Evolutionary conservation across 2,113 vertebrate genomes (phyloP).

Genomic region (Petroica traversi): DNA sequence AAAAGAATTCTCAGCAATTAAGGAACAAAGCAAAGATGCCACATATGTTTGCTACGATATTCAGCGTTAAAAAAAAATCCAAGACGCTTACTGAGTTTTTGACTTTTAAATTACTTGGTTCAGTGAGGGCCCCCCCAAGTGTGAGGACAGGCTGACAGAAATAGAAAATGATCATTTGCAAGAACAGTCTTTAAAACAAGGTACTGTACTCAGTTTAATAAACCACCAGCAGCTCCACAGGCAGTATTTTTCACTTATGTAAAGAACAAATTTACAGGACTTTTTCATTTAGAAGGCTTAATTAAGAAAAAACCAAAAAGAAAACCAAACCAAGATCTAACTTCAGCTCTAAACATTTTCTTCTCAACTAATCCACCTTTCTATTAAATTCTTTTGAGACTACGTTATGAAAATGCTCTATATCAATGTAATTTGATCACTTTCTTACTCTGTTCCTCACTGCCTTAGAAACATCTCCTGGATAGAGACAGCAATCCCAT

Average conservation of each 20-base stretch:
- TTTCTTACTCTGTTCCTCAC: background rate
- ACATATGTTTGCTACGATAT: conserved; percentile 3
- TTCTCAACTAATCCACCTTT: background rate
- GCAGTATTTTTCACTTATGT: conserved; percentile 20
- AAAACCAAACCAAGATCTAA: background rate
- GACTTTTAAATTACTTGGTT: conserved; percentile 62
- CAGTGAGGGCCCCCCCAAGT: conserved; percentile 8
- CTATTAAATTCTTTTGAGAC: background rate
- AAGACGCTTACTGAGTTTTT: background rate
- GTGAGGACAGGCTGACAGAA: conserved; percentile 15
- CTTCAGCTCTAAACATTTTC: background rate
- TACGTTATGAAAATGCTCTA: background rate
- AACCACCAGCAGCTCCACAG: conserved; percentile 36
- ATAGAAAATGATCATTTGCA: conserved; percentile 53
- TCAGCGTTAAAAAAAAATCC: background rate
- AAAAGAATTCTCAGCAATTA: background rate
- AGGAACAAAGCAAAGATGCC: background rate
- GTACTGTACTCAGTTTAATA: conserved; percentile 29
- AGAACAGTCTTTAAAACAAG: conserved; percentile 58
- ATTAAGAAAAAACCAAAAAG: background rate
- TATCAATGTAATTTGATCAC: background rate
- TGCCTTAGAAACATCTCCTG: background rate
- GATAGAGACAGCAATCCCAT: background rate
- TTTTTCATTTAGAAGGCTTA: background rate
- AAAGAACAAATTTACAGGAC: conserved; percentile 48